phyloP scores from a whole-genome alignment of 2,113 vertebrate genomes.

The Psammodynastes pulverulentus region DNA sequence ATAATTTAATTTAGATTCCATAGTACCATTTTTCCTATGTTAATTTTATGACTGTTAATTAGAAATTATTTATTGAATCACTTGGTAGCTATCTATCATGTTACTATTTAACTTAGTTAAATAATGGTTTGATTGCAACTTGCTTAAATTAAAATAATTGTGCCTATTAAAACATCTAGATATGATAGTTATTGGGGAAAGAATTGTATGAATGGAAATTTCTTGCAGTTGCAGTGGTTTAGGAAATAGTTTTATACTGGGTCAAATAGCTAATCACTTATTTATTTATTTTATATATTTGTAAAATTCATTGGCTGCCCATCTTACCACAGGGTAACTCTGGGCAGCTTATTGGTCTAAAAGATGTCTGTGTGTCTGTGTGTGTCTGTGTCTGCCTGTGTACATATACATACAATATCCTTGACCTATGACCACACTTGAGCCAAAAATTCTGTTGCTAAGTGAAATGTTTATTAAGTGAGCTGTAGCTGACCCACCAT shows the following conservation, averaged over 20 bases:
- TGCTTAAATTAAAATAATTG: slow-evolving; percentile 73
- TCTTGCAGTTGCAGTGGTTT: background rate
- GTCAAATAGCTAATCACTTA: background rate
- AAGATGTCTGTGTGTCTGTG: background rate
- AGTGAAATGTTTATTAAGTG: background rate
- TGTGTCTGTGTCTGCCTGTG: background rate
- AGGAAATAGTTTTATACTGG: background rate
- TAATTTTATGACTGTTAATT: slow-evolving; percentile 79
- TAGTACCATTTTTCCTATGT: slow-evolving; percentile 66
- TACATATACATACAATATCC: background rate
- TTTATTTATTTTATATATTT: background rate
- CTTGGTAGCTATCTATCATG: slow-evolving; percentile 70
- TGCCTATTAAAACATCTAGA: slow-evolving; percentile 74
- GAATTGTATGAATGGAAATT: slow-evolving; percentile 53
- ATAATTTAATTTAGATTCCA: slow-evolving; percentile 76
- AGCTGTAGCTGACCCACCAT: background rate
- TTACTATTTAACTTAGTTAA: slow-evolving; percentile 71
- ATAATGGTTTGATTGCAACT: slow-evolving; percentile 75
- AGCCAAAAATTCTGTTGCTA: background rate
- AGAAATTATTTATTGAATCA: slow-evolving; percentile 78
- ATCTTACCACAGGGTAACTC: background rate
- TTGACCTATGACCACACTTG: background rate
- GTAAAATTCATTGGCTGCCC: background rate
- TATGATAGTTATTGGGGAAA: slow-evolving; percentile 65
- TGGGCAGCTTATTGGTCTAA: background rate